phyloP scores from a whole-genome alignment of 2,797 vertebrate species.

The Heliangelus exortis region DNA sequence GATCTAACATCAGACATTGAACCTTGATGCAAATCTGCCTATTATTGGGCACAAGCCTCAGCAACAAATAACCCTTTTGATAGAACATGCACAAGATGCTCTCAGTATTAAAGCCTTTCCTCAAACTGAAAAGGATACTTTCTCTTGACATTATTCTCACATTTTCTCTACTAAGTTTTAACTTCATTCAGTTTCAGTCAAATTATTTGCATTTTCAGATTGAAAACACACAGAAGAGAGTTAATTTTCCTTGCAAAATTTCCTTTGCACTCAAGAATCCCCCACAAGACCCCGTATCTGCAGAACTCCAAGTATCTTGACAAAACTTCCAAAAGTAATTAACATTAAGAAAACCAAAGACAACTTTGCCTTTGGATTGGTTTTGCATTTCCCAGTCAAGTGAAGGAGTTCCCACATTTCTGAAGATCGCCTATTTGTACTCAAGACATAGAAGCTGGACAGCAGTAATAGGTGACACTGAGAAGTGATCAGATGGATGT shows the following conservation, averaged over 20 bases:
- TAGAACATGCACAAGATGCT: rapidly evolving
- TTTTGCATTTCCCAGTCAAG: not conserved
- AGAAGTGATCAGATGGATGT: not conserved
- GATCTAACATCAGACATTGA: not conserved
- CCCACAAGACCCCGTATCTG: not conserved
- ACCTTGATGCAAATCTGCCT: not conserved
- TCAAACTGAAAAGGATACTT: not conserved
- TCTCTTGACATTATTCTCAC: not conserved
- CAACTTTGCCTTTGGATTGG: not conserved
- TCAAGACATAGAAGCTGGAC: not conserved
- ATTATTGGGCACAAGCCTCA: not conserved
- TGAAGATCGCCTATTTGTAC: not conserved
- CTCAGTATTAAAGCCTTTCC: not conserved
- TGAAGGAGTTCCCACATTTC: not conserved
- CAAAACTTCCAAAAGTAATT: not conserved
- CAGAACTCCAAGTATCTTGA: not conserved
- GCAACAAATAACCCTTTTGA: not conserved
- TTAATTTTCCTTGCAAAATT: not conserved
- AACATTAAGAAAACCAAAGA: not conserved
- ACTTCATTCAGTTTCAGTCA: not conserved
- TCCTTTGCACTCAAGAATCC: not conserved
- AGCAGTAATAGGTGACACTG: not conserved
- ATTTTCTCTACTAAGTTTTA: not conserved
- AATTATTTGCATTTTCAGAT: not conserved
- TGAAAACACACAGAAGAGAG: not conserved